phyloP scores from a whole-genome alignment of 2,113 vertebrate species.

The Peromyscus maniculatus region DNA sequence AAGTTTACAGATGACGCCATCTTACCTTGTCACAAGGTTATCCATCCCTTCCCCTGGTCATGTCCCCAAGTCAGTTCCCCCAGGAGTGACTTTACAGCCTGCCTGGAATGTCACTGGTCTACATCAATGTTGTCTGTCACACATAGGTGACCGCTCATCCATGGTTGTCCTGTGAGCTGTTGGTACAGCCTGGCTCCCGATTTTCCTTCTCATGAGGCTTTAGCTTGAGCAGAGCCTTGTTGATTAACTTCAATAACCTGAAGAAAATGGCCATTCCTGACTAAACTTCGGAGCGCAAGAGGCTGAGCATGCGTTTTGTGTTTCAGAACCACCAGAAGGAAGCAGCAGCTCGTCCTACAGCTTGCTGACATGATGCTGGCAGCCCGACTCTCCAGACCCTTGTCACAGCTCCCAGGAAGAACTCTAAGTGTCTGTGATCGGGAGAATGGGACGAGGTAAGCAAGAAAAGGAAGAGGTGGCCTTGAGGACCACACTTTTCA shows the following conservation, averaged over 20 bases:
- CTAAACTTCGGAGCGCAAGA: neutral
- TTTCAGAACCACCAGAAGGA: constrained; percentile 82
- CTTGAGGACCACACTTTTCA: neutral
- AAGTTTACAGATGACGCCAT: neutral
- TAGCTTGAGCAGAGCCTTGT: neutral
- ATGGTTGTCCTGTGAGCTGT: constrained; percentile 47
- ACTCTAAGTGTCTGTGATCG: constrained; percentile 73
- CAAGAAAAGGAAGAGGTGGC: neutral
- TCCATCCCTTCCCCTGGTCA: no score
- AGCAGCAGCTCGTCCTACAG: neutral
- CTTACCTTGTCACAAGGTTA: neutral
- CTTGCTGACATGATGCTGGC: constrained; percentile 81
- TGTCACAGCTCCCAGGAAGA: constrained; percentile 80
- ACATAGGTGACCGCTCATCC: constrained; percentile 58
- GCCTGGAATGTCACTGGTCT: neutral
- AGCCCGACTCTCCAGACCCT: constrained; percentile 81
- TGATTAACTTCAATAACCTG: neutral
- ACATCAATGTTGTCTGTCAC: neutral
- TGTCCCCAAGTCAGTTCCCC: no score
- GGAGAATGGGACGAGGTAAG: constrained; percentile 81
- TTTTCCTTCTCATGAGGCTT: neutral
- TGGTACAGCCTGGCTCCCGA: constrained; percentile 83
- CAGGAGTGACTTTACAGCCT: neutral
- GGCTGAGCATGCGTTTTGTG: constrained; percentile 70
- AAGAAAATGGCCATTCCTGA: neutral